phyloP scores from a whole-genome alignment of 2,113 vertebrate genomes.

The Takifugu bimaculatus region DNA sequence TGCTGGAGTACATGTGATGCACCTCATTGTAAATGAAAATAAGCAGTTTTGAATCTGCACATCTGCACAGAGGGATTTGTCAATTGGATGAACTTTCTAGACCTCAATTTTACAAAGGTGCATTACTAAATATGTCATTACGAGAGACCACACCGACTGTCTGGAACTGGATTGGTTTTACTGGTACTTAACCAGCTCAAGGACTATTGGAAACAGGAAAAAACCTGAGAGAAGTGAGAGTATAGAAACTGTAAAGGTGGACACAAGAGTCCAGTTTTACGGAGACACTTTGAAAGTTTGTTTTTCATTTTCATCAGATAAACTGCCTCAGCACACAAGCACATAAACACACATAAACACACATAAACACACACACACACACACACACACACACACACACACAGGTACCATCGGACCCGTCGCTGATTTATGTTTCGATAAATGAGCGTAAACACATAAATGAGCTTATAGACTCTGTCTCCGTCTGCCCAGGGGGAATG shows the following conservation, averaged over 20 bases:
- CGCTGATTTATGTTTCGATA: conserved; percentile 27
- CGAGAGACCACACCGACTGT: not conserved
- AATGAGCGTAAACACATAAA: conserved; percentile 47
- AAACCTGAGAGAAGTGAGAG: not conserved
- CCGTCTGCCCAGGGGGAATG: not conserved
- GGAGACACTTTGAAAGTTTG: conserved; percentile 20
- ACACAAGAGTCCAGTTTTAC: conserved; percentile 10
- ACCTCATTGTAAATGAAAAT: not conserved
- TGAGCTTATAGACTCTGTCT: conserved; percentile 16
- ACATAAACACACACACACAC: not conserved
- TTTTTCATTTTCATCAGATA: conserved; percentile 6
- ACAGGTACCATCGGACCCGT: conserved; percentile 6
- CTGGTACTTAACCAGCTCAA: not conserved
- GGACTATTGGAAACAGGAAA: not conserved
- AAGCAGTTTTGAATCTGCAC: not conserved
- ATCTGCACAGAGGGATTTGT: too few relatives aligned
- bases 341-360: not conserved
- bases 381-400: not conserved
- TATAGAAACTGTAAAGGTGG: not conserved
- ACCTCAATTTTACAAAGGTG: not conserved
- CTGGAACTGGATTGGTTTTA: not conserved
- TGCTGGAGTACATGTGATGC: too few relatives aligned
- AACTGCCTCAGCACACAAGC: not conserved
- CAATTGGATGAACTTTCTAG: not conserved
- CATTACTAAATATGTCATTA: not conserved